Base-by-base conservation (phyloP, 2,797 vertebrate genomes). In the Aplochiton taeniatus region DNA sequence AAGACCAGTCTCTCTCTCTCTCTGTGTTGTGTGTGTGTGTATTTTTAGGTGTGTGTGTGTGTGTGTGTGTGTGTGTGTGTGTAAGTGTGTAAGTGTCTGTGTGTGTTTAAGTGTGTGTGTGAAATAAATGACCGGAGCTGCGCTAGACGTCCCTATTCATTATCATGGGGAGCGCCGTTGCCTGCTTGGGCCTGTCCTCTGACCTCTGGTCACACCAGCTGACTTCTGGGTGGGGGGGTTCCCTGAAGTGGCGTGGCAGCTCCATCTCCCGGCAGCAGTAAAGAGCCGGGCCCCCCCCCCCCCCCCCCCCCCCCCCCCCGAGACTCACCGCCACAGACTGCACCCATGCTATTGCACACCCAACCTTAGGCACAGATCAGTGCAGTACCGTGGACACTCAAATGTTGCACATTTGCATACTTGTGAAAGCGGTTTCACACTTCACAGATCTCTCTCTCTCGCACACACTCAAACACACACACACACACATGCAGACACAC, bases 71-170 rank as follows among this genome's bases (percentile, higher is more conserved):
- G 53, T 80, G 66, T 78, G 18, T 67, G 82, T 79, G 48, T n/a
- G 78, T 67, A 1, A 10, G 56, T 41, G 53, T 8, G 11, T 13
- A 18, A 4, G 53, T 31, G 31, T 6, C 3, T 31, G 31, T 6
- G 43, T 65, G 58, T 57, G 70, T n/a, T n/a, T n/a, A n/a, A n/a
- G n/a, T 6, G 31, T 31, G 31, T 6, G 43, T 65, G 58, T 57
- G 70, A 75, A 77, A 85, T 77, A 84, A 83, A 85, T 84, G 83
- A 88, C 85, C 63, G 77, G 74, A 77, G 76, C 75, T 83, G 76
- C 42, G 69, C 73, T 62, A 79, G 85, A 88, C 84, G 79, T 78
- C 74, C 83, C 75, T 81, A 87, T 90, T 83, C 74, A 83, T 91
- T 90, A 86, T 83, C 75, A 84, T 85, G 86, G 83, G 74, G 82